Conservation (phyloP, 2,888 invertebrate species). For the Ferdinandea cuprea region DNA sequence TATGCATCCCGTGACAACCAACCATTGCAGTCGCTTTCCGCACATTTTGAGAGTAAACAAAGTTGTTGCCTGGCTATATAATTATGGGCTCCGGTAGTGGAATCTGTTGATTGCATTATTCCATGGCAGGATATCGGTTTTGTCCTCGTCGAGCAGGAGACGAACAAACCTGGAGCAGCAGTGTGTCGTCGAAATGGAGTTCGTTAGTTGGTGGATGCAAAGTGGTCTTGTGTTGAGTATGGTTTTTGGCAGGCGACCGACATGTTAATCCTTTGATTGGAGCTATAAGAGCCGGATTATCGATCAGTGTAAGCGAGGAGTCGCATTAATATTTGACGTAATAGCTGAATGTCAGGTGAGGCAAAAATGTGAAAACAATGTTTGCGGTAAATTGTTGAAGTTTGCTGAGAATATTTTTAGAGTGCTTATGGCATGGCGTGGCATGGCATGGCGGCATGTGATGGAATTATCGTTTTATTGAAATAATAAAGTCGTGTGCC, state of each 20-base stretch:
- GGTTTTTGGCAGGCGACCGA: slow-evolving; percentile 22
- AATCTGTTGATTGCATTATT: slow-evolving; percentile 65
- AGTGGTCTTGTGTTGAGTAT: slow-evolving; percentile 10
- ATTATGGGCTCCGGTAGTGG: slow-evolving; percentile 55
- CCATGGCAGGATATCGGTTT: slow-evolving; percentile 63
- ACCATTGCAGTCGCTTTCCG: slow-evolving; percentile 70
- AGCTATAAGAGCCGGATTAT: slow-evolving; percentile 45
- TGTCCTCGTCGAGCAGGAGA: slow-evolving; percentile 7
- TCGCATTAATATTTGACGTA: slow-evolving; percentile 27
- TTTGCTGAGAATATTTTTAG: slow-evolving; percentile 23
- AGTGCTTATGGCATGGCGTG: background rate
- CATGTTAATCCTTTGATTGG: slow-evolving; percentile 57
- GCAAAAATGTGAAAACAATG: slow-evolving; percentile 43
- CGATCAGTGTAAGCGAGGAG: slow-evolving; percentile 29
- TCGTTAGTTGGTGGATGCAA: slow-evolving; percentile 14
- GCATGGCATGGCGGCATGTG: slow-evolving; percentile 1
- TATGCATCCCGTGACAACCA: slow-evolving; percentile 76
- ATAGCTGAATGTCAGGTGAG: slow-evolving; percentile 49
- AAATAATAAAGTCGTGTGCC: background rate
- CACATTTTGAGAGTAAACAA: slow-evolving; percentile 73
- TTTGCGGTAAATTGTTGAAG: slow-evolving; percentile 40
- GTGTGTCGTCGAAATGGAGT: slow-evolving; percentile 30
- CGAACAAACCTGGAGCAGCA: background rate
- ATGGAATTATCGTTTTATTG: background rate
- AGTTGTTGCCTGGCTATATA: slow-evolving; percentile 68